phyloP scores from a whole-genome alignment of 2,797 vertebrate genomes.

The Hydrolagus colliei region DNA sequence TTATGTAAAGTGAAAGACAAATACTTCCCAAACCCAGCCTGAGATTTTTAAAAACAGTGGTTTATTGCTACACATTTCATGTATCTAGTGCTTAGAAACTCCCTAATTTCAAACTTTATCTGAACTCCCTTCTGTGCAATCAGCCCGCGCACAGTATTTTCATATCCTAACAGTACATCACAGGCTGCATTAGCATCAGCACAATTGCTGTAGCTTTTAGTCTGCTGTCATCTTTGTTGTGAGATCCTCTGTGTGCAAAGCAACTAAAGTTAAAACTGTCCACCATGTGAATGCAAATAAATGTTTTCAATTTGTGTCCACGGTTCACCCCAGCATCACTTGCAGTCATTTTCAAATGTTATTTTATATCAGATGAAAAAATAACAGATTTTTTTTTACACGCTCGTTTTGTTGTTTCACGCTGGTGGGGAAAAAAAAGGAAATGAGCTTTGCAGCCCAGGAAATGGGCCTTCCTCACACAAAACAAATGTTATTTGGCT shows the following conservation, averaged over 20 bases:
- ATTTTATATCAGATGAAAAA: no score
- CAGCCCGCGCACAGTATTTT: slow-evolving; percentile 1
- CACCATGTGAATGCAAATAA: not conserved
- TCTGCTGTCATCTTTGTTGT: not conserved
- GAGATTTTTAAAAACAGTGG: not conserved
- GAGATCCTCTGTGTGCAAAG: not conserved
- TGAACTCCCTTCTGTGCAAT: slow-evolving; percentile 5
- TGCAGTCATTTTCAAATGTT: not conserved
- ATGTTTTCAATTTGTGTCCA: no score
- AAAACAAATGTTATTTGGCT: no score
- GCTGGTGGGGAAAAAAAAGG: not conserved
- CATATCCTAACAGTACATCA: not conserved
- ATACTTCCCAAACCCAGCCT: not conserved
- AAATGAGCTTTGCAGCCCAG: not conserved
- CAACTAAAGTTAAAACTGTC: no score
- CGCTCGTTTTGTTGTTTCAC: not conserved
- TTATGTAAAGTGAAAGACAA: not conserved
- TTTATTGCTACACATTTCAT: not conserved
- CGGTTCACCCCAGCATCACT: not conserved
- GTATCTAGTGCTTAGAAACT: slow-evolving; percentile 3
- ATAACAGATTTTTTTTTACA: not conserved
- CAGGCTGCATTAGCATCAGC: not conserved
- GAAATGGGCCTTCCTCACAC: not conserved
- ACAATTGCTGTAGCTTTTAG: not conserved
- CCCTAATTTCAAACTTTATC: slow-evolving; percentile 23